Evolutionary conservation across 2,888 invertebrate genomes (phyloP).

Genomic region (Pachydiplax longipennis): DNA sequence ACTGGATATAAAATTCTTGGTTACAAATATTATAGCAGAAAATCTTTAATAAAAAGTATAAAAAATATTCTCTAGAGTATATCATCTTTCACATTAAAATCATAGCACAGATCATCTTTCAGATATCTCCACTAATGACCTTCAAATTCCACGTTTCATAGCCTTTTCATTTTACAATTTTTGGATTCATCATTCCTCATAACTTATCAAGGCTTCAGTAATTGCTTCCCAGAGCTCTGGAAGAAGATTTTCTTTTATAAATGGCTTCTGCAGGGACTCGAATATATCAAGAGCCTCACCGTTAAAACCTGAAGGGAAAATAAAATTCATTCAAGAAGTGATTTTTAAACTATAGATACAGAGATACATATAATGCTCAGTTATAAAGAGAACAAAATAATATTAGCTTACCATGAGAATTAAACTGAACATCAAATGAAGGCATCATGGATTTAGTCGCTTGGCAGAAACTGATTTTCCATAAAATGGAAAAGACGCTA

Average conservation of each 20-base stretch:
- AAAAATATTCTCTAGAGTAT: too few species aligned
- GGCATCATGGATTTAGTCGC: conserved; percentile 15
- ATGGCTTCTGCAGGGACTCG: background rate
- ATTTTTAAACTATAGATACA: too few species aligned
- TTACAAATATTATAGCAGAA: too few species aligned
- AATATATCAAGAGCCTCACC: background rate
- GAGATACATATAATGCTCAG: too few species aligned
- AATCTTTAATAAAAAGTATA: too few species aligned
- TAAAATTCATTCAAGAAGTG: background rate
- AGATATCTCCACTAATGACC: background rate
- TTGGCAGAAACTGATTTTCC: background rate
- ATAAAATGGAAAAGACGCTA: background rate
- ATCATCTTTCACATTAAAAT: too few species aligned
- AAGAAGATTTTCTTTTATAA: background rate
- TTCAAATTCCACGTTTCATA: background rate
- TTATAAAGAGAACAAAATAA: too few species aligned
- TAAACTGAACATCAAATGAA: background rate
- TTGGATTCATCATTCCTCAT: background rate
- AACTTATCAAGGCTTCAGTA: background rate
- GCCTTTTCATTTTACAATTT: background rate
- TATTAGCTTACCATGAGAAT: background rate
- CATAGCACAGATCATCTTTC: too few species aligned
- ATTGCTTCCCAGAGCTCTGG: background rate
- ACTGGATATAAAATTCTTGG: too few species aligned
- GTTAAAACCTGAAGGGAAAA: background rate